Conservation (phyloP, 92 coral and sea anemone genomes). For the Porites rus region DNA sequence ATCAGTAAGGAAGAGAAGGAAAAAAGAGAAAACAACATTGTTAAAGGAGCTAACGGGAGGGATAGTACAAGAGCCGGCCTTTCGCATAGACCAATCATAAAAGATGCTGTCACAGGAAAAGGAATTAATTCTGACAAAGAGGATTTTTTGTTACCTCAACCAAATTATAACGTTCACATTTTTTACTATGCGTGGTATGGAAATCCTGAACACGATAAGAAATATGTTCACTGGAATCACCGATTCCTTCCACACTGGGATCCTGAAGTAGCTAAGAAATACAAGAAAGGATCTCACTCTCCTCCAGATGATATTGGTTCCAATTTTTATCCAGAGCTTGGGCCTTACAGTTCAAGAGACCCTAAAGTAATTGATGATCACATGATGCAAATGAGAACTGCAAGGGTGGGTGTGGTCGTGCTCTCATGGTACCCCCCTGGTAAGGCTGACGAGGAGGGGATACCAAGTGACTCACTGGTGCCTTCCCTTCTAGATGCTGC, state of each 20-base stretch:
- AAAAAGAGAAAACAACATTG: neutral
- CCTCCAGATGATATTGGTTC: conserved; percentile 98
- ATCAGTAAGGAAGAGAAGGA: neutral
- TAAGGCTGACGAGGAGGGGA: conserved; percentile 91
- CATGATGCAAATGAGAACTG: conserved; percentile 87
- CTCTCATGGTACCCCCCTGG: conserved; percentile 97
- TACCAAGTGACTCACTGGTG: conserved; percentile 76
- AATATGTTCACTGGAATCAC: conserved; percentile 95
- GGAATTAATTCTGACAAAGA: neutral
- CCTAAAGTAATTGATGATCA: conserved; percentile 80
- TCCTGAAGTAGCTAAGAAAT: conserved; percentile 69
- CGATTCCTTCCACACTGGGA: conserved; percentile 92
- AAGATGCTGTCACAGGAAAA: neutral
- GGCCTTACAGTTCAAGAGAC: conserved; percentile 92
- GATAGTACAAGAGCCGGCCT: neutral
- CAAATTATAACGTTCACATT: conserved; percentile 87
- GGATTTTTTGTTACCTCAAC: conserved; percentile 43
- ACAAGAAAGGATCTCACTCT: conserved; percentile 66
- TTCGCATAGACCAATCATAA: neutral
- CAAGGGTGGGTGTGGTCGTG: conserved; percentile 93
- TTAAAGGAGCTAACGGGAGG: neutral
- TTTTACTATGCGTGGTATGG: conserved; percentile 99
- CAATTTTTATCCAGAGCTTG: conserved; percentile 93
- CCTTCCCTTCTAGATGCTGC: conserved; percentile 80
- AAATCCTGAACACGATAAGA: conserved; percentile 82